Evolutionary conservation across 2,113 vertebrate genomes (phyloP).

Genomic region (Isichthys henryi): DNA sequence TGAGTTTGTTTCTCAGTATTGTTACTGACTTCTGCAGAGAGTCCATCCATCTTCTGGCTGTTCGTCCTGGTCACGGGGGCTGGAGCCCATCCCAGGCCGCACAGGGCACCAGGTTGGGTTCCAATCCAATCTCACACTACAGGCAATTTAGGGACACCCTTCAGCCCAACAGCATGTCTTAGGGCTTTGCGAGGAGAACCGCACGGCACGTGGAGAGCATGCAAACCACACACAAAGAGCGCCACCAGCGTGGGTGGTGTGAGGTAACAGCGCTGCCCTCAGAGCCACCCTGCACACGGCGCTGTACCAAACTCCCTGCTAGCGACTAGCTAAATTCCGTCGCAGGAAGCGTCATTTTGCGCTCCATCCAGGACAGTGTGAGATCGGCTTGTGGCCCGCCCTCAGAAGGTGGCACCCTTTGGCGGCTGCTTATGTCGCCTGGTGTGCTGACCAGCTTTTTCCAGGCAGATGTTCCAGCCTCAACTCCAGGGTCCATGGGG

Average conservation of each 20-base stretch:
- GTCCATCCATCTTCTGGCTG: not conserved
- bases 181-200: not conserved
- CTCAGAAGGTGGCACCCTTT: not conserved
- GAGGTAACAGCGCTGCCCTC: no score
- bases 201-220: not conserved
- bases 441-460: not conserved
- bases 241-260: no score
- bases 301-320: not conserved
- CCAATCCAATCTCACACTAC: not conserved
- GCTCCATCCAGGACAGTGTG: not conserved
- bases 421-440: not conserved
- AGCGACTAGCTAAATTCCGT: not conserved
- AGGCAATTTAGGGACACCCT: not conserved
- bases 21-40: not conserved
- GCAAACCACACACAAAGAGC: not conserved
- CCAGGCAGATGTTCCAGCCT: not conserved
- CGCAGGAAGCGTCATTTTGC: not conserved
- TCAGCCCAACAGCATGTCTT: not conserved
- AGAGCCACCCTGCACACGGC: no score
- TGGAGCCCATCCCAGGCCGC: not conserved
- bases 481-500: not conserved
- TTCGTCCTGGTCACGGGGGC: not conserved
- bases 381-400: not conserved
- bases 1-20: not conserved
- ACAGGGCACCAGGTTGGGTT: not conserved